Evolutionary conservation across 1,140 invertebrate genomes (phyloP).

Genomic region (Drosophila cardini): DNA sequence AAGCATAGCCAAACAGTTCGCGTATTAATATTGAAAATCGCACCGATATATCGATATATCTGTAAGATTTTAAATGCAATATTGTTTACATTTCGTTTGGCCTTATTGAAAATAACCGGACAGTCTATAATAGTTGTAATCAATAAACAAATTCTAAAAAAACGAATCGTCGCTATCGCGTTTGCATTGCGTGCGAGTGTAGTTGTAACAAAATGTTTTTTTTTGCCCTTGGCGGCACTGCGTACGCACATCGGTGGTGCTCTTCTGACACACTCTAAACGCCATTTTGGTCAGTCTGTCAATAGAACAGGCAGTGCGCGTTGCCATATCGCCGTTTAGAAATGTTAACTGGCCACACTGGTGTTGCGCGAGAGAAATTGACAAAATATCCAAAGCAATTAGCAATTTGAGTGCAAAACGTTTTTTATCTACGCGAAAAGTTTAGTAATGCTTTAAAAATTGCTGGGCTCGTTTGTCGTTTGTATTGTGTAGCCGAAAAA

Average conservation of each 20-base stretch:
- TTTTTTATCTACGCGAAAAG: constrained; percentile 58
- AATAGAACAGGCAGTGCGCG: constrained; percentile 19
- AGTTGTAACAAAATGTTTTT: constrained; percentile 42
- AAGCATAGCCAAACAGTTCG: background rate
- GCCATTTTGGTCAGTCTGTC: constrained; percentile 58
- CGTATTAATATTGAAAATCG: background rate
- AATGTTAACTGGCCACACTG: constrained; percentile 52
- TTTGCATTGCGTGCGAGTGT: constrained; percentile 23
- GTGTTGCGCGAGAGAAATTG: constrained; percentile 72
- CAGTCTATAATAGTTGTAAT: too few species aligned
- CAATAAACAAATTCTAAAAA: constrained; percentile 4
- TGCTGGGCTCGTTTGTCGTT: constrained; percentile 28
- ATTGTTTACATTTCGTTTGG: too few species aligned
- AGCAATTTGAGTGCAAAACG: constrained; percentile 63
- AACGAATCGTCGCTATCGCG: constrained; percentile 11
- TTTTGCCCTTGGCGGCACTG: constrained; percentile 58
- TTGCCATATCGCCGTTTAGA: constrained; percentile 47
- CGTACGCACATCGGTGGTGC: constrained; percentile 30
- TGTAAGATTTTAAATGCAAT: background rate
- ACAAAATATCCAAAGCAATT: constrained; percentile 57
- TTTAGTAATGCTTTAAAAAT: constrained; percentile 53
- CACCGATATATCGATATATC: constrained; percentile 30
- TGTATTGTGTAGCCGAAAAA: constrained; percentile 43
- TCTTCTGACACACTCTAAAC: constrained; percentile 58
- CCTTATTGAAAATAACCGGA: too few species aligned